Evolutionary conservation across 2,888 invertebrate genomes (phyloP).

Genomic region (Caenorhabditis auriculariae): DNA sequence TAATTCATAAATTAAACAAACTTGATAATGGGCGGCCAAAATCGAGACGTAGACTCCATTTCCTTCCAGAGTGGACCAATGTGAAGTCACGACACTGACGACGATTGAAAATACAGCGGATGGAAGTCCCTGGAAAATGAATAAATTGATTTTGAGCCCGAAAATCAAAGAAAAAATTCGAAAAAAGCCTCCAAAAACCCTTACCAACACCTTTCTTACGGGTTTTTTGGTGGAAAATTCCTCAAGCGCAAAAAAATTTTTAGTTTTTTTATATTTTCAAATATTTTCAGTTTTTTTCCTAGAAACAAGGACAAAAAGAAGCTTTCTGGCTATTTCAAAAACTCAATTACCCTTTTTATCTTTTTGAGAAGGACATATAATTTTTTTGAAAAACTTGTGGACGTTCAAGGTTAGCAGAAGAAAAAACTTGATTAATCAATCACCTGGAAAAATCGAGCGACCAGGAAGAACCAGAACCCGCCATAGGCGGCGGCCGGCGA

Average conservation of each 20-base stretch:
- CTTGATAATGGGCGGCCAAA: slow-evolving; percentile 34
- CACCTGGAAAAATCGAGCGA: slow-evolving; percentile 28
- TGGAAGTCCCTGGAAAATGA: slow-evolving; percentile 22
- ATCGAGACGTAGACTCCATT: slow-evolving; percentile 37
- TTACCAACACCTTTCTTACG: too few species aligned
- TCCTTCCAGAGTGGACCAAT: slow-evolving; percentile 34
- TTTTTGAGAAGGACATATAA: too few species aligned
- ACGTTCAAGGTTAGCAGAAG: not conserved
- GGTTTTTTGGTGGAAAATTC: too few species aligned
- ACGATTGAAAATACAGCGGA: slow-evolving; percentile 19
- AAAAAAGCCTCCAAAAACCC: too few species aligned
- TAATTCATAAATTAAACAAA: not conserved
- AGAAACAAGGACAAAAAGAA: too few species aligned
- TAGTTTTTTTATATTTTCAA: too few species aligned
- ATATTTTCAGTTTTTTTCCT: too few species aligned
- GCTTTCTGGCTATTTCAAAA: too few species aligned
- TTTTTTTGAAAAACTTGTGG: too few species aligned
- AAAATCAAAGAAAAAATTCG: not conserved
- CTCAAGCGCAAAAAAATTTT: too few species aligned
- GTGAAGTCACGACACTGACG: slow-evolving; percentile 23
- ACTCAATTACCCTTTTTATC: too few species aligned
- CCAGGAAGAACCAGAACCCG: slow-evolving; percentile 29
- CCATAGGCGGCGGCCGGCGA: slow-evolving; percentile 28
- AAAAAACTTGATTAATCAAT: not conserved
- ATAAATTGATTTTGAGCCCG: not conserved